Percentiles rank a stretch among this genome's conserved stretches.
These are phyloP conservation scores for Chiroxiphia lanceolata DNA, from an alignment of 2,797 vertebrate genomes.

Conservation along the genomic window DNA sequence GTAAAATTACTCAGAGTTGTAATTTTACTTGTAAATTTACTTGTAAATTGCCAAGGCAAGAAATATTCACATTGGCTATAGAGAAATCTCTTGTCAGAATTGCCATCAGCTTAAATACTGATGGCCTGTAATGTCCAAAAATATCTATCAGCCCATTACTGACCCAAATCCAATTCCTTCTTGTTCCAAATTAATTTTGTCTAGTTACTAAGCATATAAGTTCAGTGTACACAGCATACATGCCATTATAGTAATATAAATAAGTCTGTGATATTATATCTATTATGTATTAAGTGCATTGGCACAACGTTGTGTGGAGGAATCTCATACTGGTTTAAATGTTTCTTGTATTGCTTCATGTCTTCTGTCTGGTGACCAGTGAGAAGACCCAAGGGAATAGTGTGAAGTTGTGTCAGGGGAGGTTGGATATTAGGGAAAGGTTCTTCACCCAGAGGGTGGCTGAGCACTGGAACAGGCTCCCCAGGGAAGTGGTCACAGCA, in stretches of 20 bases:
- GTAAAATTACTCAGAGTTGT: background rate
- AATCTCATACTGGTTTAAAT: background rate
- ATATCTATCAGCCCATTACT: background rate
- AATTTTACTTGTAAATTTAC: background rate
- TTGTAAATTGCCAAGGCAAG: background rate
- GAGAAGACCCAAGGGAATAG: background rate
- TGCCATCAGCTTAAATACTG: background rate
- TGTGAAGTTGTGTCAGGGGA: background rate
- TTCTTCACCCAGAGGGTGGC: accelerated
- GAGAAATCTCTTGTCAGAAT: background rate
- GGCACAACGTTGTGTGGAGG: background rate
- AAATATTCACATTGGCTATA: background rate
- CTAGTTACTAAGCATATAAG: background rate
- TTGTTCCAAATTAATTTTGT: background rate
- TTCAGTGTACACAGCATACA: background rate
- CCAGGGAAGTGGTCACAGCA: background rate
- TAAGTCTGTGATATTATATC: background rate
- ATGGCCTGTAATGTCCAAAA: background rate
- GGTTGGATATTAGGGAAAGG: background rate
- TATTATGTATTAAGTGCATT: background rate
- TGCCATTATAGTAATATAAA: background rate
- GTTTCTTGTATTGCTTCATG: background rate
- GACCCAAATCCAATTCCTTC: background rate
- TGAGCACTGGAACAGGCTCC: background rate
- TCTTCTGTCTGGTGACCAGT: background rate